These are phyloP conservation scores for Macroteleia sp. DNA, from an alignment of 2,888 invertebrate species.

Conservation along the genomic window DNA sequence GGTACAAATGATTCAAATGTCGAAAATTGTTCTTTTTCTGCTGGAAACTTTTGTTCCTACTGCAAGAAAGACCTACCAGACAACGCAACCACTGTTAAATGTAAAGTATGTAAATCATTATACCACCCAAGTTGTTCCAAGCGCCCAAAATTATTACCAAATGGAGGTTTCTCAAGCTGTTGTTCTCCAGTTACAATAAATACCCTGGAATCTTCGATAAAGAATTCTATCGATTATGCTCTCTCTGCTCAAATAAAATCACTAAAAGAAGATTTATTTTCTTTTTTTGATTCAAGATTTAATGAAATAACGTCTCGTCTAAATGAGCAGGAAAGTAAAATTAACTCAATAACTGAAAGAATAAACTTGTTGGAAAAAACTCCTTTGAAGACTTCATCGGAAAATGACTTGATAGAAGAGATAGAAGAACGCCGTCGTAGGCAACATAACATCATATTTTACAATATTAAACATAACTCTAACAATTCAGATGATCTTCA, in stretches of 20 bases:
- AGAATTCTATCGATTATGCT: background rate
- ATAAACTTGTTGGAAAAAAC: no score
- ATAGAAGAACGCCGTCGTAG: background rate
- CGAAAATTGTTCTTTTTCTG: no score
- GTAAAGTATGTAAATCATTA: background rate
- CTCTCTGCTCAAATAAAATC: background rate
- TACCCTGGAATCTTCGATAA: background rate
- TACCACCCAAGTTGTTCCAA: background rate
- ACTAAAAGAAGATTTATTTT: background rate
- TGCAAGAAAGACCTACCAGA: background rate
- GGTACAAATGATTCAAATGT: no score
- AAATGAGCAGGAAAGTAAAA: no score
- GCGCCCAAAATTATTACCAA: background rate
- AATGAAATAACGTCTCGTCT: background rate
- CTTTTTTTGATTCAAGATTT: background rate
- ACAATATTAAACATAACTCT: no score
- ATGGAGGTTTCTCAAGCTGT: background rate
- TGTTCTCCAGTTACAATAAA: background rate
- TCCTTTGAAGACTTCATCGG: background rate
- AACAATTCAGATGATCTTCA: background rate
- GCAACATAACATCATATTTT: no score
- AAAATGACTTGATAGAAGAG: background rate
- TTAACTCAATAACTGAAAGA: no score
- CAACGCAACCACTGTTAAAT: background rate
- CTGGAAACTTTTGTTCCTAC: background rate